Percentiles rank a stretch among this genome's conserved stretches.
Evolutionary conservation across 2,113 vertebrate species (phyloP).

Genomic region (Miniopterus natalensis): DNA sequence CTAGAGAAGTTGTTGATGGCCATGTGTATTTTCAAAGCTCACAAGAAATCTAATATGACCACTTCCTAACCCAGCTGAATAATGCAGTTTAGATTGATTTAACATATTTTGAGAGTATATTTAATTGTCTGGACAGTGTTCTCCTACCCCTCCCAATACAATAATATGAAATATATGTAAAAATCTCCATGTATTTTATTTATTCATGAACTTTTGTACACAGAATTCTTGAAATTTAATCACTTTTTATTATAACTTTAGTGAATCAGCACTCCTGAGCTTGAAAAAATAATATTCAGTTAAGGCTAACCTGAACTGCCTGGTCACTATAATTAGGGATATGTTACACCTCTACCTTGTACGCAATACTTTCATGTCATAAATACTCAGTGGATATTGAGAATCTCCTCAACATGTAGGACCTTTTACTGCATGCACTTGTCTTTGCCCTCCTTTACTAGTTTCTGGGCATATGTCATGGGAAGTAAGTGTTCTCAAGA

Average conservation of each 20-base stretch:
- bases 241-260: not conserved
- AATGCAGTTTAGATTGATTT: not conserved
- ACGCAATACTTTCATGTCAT: not conserved
- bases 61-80: not conserved
- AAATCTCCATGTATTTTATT: not conserved
- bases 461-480: not conserved
- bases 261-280: not conserved
- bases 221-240: not conserved
- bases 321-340: not conserved
- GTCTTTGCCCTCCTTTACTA: not conserved
- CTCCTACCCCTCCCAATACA: not conserved
- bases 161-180: not conserved
- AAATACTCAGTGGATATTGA: not conserved
- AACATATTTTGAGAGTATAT: not conserved
- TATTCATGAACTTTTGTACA: not conserved
- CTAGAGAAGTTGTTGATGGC: not conserved
- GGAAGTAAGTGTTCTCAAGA: not conserved
- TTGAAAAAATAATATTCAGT: not conserved
- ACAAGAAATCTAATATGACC: not conserved
- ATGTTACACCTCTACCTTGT: not conserved
- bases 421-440: not conserved
- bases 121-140: not conserved
- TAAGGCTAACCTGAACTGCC: not conserved
- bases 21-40: not conserved
- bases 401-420: not conserved